Percentiles rank a stretch among this genome's conserved stretches.
Evolutionary conservation across 2,113 vertebrate species (phyloP).

Genomic region (Arvicanthis niloticus): DNA sequence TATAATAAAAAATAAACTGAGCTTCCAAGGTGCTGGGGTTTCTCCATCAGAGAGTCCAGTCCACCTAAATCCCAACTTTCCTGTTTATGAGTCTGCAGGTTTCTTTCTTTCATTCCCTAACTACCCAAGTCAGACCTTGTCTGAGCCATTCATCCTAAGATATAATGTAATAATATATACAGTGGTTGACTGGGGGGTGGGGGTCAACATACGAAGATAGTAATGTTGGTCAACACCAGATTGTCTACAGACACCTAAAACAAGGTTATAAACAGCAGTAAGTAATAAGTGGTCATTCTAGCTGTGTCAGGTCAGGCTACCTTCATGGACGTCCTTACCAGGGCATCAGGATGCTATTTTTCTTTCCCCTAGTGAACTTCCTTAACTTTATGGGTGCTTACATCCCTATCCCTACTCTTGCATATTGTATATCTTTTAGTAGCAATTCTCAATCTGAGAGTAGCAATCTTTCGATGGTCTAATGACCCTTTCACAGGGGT

Average conservation of each 20-base stretch:
- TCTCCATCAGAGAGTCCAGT: not conserved
- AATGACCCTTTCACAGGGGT: not conserved
- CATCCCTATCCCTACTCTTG: not conserved
- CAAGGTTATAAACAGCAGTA: not conserved
- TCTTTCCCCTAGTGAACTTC: not conserved
- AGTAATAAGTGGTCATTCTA: not conserved
- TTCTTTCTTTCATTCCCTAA: not conserved
- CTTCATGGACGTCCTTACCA: not conserved
- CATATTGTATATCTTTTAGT: not conserved
- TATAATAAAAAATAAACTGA: not conserved
- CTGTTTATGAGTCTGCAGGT: not conserved
- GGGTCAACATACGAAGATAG: not conserved
- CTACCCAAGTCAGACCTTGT: not conserved
- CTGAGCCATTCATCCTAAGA: not conserved
- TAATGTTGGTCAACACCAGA: not conserved
- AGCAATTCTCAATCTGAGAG: not conserved
- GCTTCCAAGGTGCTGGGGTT: not conserved
- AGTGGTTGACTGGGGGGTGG: not conserved
- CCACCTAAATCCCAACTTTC: not conserved
- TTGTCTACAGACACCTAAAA: too few relatives aligned
- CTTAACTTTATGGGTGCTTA: not conserved
- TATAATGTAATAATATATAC: too few relatives aligned
- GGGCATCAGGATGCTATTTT: too few relatives aligned
- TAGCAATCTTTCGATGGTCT: not conserved
- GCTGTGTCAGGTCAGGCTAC: not conserved